Evolutionary conservation across 2,888 invertebrate genomes (phyloP).

Genomic region (Leptopterna dolabrata): DNA sequence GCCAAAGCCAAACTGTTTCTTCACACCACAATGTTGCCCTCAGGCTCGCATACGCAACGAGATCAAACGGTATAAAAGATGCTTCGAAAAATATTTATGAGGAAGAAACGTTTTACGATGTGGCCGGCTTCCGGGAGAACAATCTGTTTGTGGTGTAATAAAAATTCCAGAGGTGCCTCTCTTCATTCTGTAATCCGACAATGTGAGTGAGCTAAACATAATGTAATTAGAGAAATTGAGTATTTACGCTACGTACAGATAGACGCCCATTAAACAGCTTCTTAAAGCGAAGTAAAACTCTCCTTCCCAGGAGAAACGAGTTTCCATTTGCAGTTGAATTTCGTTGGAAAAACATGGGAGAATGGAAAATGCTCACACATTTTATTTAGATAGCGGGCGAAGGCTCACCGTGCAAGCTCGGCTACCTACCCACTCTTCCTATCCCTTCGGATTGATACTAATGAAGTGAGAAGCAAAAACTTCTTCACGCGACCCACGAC

Average conservation of each 20-base stretch:
- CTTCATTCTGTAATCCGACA: too few relatives aligned
- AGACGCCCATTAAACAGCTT: too few relatives aligned
- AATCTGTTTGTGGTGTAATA: too few relatives aligned
- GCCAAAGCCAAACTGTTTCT: background rate
- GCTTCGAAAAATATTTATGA: background rate
- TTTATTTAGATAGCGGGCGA: background rate
- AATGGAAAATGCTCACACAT: background rate
- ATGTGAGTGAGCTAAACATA: too few relatives aligned
- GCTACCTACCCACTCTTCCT: background rate
- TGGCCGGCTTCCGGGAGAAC: too few relatives aligned
- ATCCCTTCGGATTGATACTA: conserved; percentile 28
- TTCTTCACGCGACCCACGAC: background rate
- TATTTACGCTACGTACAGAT: too few relatives aligned
- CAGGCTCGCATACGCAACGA: background rate
- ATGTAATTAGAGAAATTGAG: too few relatives aligned
- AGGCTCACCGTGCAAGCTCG: background rate
- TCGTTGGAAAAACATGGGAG: too few relatives aligned
- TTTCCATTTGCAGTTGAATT: too few relatives aligned
- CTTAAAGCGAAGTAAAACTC: too few relatives aligned
- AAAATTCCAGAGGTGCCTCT: too few relatives aligned
- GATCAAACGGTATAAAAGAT: background rate
- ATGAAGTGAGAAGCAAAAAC: conserved; percentile 38
- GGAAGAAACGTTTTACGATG: background rate
- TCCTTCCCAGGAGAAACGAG: too few relatives aligned
- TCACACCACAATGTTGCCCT: background rate